These are phyloP conservation scores for Cybosia mesomella DNA, from an alignment of 2,888 invertebrate species.

Conservation along the genomic window DNA sequence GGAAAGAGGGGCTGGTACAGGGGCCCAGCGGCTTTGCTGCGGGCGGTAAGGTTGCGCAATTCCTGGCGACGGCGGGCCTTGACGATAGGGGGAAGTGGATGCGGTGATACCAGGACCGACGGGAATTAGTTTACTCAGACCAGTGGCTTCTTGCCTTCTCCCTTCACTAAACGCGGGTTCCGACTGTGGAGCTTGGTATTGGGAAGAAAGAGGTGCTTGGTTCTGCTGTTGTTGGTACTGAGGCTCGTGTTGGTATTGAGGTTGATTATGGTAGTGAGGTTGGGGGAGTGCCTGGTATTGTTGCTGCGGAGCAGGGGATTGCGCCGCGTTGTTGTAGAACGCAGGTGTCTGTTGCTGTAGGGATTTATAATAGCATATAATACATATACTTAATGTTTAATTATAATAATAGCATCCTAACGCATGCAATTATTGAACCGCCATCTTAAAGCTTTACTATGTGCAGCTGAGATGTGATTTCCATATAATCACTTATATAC, in stretches of 20 bases:
- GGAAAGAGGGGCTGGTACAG: constrained; percentile 81
- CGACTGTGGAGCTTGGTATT: constrained; percentile 62
- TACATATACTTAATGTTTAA: constrained; percentile 44
- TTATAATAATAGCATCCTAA: constrained; percentile 40
- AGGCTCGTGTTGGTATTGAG: constrained; percentile 52
- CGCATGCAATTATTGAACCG: constrained; percentile 67
- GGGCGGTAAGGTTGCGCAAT: constrained; percentile 75
- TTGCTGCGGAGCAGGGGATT: constrained; percentile 63
- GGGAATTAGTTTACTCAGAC: constrained; percentile 82
- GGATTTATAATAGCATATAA: constrained; percentile 67
- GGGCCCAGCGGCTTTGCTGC: constrained; percentile 82
- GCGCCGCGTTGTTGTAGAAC: constrained; percentile 82
- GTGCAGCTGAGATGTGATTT: constrained; percentile 70
- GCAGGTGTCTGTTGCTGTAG: constrained; percentile 80
- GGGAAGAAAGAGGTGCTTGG: constrained; percentile 73
- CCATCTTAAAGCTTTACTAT: constrained; percentile 72
- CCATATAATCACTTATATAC: constrained; percentile 60
- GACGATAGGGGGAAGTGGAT: constrained; percentile 62
- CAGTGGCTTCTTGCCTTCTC: constrained; percentile 74
- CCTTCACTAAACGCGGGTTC: constrained; percentile 74
- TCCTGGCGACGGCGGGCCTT: constrained; percentile 73
- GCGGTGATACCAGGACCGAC: constrained; percentile 74
- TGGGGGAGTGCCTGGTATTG: constrained; percentile 59
- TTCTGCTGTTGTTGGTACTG: constrained; percentile 71
- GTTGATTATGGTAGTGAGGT: constrained; percentile 50